phyloP scores from a whole-genome alignment of 2,113 vertebrate species.

The Otolemur garnettii region DNA sequence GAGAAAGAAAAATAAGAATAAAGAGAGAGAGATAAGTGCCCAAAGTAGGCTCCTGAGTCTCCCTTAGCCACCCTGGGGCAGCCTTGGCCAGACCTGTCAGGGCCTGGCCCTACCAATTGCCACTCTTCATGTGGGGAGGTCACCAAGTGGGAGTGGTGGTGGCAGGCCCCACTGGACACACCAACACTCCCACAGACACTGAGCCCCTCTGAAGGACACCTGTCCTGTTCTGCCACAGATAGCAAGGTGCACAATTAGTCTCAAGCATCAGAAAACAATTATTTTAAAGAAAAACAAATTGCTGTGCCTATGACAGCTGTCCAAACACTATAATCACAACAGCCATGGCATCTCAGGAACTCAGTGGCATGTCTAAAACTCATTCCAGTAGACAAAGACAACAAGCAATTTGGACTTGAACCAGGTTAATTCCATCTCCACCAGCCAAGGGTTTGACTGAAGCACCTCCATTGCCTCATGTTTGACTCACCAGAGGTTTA shows the following conservation, averaged over 20 bases:
- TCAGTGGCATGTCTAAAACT: constrained; percentile 53
- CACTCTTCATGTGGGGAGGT: background rate
- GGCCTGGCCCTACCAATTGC: background rate
- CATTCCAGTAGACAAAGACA: constrained; percentile 34
- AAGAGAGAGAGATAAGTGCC: background rate
- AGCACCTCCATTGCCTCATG: constrained; percentile 5
- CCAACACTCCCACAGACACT: constrained; percentile 25
- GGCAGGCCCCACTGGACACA: constrained; percentile 5
- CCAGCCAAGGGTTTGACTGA: constrained; percentile 3
- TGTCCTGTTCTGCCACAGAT: background rate
- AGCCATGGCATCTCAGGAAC: constrained; percentile 53
- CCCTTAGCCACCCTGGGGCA: background rate
- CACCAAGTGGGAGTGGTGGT: background rate
- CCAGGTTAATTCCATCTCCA: constrained; percentile 25
- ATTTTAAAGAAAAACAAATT: constrained; percentile 52
- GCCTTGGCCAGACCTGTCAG: background rate
- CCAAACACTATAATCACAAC: background rate
- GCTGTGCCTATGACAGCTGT: background rate
- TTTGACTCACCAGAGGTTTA: constrained; percentile 59
- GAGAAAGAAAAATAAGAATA: background rate
- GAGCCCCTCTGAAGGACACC: constrained; percentile 10
- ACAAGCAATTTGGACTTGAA: constrained; percentile 48
- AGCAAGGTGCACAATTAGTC: background rate
- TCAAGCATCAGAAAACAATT: constrained; percentile 56
- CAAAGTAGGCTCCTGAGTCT: background rate